Conservation (phyloP, 23 tunicate genomes). For the Botrylloides violaceus region DNA sequence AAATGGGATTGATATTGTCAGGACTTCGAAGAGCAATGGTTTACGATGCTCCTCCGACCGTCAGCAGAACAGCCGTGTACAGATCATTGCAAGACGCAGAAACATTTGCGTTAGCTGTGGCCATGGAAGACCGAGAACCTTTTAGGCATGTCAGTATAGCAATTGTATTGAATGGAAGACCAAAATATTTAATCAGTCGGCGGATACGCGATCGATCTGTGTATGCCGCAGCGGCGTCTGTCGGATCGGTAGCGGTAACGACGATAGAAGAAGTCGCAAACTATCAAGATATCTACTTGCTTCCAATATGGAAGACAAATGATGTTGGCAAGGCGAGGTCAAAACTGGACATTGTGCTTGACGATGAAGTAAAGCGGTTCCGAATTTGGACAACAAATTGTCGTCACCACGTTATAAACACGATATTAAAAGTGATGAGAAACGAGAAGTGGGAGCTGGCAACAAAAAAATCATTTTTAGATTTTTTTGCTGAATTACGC, state of each 20-base stretch:
- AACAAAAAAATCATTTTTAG: background rate
- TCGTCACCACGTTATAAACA: conserved; percentile 11
- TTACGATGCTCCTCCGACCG: background rate
- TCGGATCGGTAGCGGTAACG: background rate
- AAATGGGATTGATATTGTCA: no score
- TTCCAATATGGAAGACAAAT: background rate
- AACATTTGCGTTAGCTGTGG: background rate
- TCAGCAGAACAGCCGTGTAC: background rate
- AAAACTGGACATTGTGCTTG: background rate
- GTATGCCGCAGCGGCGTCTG: background rate
- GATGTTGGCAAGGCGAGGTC: background rate
- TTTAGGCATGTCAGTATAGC: background rate
- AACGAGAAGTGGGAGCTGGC: background rate
- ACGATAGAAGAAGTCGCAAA: background rate
- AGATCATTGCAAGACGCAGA: background rate
- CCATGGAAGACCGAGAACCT: background rate
- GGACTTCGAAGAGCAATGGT: no score
- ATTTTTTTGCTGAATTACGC: background rate
- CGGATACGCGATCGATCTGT: background rate
- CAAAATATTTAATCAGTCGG: background rate
- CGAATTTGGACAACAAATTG: conserved; percentile 7
- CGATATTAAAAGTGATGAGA: background rate
- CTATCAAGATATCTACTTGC: background rate
- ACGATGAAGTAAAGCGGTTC: background rate
- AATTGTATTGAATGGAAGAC: background rate